Evolutionary conservation across 2,888 invertebrate species (phyloP), one percentile per base, ranked within the genome.

Genomic region (Masnerella sp.): DNA sequence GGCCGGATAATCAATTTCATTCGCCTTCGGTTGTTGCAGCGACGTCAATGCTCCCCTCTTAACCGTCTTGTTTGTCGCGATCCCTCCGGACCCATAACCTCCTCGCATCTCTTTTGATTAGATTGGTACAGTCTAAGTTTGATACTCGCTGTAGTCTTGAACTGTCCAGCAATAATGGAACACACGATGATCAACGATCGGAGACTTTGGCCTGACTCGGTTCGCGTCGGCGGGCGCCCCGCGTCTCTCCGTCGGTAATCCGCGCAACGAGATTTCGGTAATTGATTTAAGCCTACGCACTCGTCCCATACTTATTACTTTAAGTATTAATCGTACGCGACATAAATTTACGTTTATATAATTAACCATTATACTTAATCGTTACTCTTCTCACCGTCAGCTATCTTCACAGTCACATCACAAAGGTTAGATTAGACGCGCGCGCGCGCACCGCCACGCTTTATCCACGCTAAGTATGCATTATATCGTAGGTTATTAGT

Each of bases 41-140:
- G 83, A 86, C 84, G 82, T 82, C 83, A 83, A 85, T 85, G 83
- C 80, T 83, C 30, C 28, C 47, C 30, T 45, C 22, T 51, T 62
- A 42, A 8, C 18, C 25, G 25, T 18, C 28, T 65, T 32, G 43
- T 62, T 40, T 8, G 17, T 61, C 25, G 32, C 28, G n/a, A 38
- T 59, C 22, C 12, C n/a, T n/a, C n/a, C n/a, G n/a, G n/a, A n/a
- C n/a, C n/a, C n/a, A n/a, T n/a, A n/a, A n/a, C 77, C 30, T 42
- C 11, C 7, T 38, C 22, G 5, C 47, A n/a, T 17, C 20, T 1
- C 72, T 86, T 87, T 87, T 87, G 87, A 87, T 87, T 87, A 87
- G 87, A 87, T 87, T 86, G 84, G 81, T 87, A 87, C 87, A 87
- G 87, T 87, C 87, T 87, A 87, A 82, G 83, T 87, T 87, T 86